These are phyloP conservation scores for Oscheius onirici DNA, from an alignment of 2,888 invertebrate species.

Conservation along the genomic window DNA sequence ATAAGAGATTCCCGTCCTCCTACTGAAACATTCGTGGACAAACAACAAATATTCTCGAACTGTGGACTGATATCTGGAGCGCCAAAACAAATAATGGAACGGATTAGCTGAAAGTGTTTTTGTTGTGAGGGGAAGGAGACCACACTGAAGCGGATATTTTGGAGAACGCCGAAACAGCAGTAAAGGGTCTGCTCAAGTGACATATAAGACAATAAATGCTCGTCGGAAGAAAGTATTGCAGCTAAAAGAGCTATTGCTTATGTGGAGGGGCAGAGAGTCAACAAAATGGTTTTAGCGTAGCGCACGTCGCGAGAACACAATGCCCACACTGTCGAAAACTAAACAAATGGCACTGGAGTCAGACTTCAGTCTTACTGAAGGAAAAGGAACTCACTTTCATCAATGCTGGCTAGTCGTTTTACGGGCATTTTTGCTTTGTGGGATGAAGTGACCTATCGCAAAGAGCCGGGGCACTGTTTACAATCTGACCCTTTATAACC, in stretches of 20 bases:
- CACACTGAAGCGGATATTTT: neutral
- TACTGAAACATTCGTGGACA: no score
- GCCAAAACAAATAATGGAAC: neutral
- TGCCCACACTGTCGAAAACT: constrained; percentile 11
- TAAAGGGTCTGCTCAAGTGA: neutral
- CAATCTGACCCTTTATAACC: constrained; percentile 27
- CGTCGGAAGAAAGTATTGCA: constrained; percentile 6
- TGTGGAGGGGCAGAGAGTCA: constrained; percentile 20
- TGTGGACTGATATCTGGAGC: no score
- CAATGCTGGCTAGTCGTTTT: constrained; percentile 5
- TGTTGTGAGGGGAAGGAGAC: neutral
- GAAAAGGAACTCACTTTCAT: constrained; percentile 18
- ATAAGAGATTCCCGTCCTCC: neutral
- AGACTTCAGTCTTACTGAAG: neutral
- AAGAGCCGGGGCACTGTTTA: constrained; percentile 6
- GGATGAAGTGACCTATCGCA: neutral
- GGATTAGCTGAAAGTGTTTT: neutral
- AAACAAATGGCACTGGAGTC: neutral
- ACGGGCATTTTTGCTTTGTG: constrained; percentile 7
- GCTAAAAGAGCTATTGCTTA: neutral
- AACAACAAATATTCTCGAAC: no score
- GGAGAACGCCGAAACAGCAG: neutral
- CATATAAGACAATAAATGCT: neutral
- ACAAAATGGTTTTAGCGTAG: constrained; percentile 9
- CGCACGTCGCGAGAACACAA: constrained; percentile 18